A percentile compares a stretch with the other conserved stretches of the same genome.
phyloP scores from a whole-genome alignment of 1,140 invertebrate species.

The Aphidius ervi region DNA sequence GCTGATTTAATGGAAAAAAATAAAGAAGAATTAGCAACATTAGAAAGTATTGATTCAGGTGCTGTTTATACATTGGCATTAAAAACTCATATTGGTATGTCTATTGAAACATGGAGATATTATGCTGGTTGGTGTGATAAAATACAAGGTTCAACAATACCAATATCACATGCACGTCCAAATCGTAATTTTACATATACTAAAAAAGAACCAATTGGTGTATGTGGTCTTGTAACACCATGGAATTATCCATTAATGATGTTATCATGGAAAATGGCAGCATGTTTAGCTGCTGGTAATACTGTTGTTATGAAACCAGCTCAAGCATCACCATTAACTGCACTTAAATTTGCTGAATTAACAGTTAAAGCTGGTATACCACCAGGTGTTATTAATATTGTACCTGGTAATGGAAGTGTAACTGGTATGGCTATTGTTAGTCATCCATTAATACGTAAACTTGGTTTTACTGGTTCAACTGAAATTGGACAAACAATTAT shows the following conservation, averaged over 20 bases:
- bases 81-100: constrained; percentile 93
- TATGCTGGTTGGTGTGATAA: constrained; percentile 96
- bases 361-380: constrained; percentile 84
- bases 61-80: constrained; percentile 92
- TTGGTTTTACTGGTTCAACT: constrained; percentile 94
- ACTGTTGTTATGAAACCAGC: constrained; percentile 92
- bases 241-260: constrained; percentile 99
- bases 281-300: constrained; percentile 91
- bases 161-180: constrained; percentile 81
- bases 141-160: constrained; percentile 87
- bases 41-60: constrained; percentile 89
- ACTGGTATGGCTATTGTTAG: constrained; percentile 81
- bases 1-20: constrained; percentile 92
- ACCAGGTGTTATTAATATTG: constrained; percentile 89
- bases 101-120: constrained; percentile 88
- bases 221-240: constrained; percentile 92
- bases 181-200: constrained; percentile 88
- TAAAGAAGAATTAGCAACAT: constrained; percentile 89
- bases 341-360: constrained; percentile 90
- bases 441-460: constrained; percentile 79
- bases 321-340: constrained; percentile 86
- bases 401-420: constrained; percentile 75
- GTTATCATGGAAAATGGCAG: constrained; percentile 98
- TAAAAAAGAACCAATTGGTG: constrained; percentile 83
- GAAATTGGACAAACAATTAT: constrained; percentile 83